Evolutionary conservation across 2,888 invertebrate genomes (phyloP).

Genomic region (Amiota minor): DNA sequence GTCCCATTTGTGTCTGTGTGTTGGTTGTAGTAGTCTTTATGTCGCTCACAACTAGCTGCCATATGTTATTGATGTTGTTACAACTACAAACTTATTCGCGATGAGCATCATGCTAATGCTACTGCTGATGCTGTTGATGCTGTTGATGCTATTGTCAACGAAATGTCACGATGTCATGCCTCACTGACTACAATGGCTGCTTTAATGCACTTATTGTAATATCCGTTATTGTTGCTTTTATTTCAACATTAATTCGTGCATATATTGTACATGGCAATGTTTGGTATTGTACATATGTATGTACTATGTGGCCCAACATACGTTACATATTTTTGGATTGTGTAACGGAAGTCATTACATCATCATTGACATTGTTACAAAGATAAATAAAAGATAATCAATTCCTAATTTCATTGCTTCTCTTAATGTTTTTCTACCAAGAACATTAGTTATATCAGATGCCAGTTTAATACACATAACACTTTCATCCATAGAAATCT

Average conservation of each 20-base stretch:
- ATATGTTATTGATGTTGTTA: not conserved
- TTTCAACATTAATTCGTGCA: not conserved
- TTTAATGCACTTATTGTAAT: not conserved
- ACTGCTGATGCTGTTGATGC: slow-evolving; percentile 24
- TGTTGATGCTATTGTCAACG: slow-evolving; percentile 24
- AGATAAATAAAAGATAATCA: no score
- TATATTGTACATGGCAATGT: not conserved
- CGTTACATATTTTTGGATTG: no score
- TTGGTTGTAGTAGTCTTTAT: not conserved
- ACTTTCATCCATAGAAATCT: no score
- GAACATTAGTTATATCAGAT: no score
- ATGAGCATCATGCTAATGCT: not conserved
- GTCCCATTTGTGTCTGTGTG: slow-evolving; percentile 35
- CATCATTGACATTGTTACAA: no score
- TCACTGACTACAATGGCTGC: not conserved
- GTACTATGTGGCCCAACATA: no score
- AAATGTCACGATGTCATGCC: slow-evolving; percentile 39
- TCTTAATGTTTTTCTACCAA: no score
- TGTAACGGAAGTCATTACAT: no score
- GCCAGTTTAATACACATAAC: no score
- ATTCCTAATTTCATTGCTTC: no score
- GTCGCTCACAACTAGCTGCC: not conserved
- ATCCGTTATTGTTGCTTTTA: slow-evolving; percentile 32
- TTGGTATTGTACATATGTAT: no score
- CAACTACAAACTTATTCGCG: no score